phyloP scores from a whole-genome alignment of 2,113 vertebrate species.

The human region GRCh38 chr6:100283501-100284000 shows the following conservation, averaged over 20 bases:
- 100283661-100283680: not conserved
- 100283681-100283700: not conserved
- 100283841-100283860: not conserved
- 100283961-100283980: not conserved
- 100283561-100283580: not conserved
- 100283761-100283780: slow-evolving; percentile 25
- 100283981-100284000: not conserved
- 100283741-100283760: not conserved
- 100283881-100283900: not conserved
- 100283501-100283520: not conserved
- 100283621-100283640: not conserved
- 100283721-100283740: not conserved
- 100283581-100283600: not conserved
- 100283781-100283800: not conserved
- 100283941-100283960: slow-evolving; percentile 11
- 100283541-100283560: not conserved
- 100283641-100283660: not conserved
- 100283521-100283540: not conserved
- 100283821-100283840: not conserved
- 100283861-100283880: not conserved
- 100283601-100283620: not conserved
- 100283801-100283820: not conserved
- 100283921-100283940: not conserved
- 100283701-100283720: not conserved
- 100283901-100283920: not conserved